These are phyloP conservation scores for Macaria notata DNA, from an alignment of 2,888 invertebrate species.

Conservation along the genomic window DNA sequence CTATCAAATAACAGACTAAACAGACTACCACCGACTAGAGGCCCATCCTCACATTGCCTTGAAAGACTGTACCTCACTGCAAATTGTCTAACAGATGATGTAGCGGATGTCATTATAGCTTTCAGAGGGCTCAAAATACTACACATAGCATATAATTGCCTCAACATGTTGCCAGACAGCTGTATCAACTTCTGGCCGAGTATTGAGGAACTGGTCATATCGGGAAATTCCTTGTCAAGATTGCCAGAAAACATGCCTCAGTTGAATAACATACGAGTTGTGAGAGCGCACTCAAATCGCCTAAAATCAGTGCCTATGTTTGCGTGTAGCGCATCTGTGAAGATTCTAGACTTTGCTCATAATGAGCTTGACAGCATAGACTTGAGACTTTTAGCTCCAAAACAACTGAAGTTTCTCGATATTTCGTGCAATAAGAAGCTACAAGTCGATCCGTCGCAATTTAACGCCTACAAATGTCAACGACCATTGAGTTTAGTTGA, in stretches of 20 bases:
- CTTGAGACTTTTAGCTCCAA: slow-evolving; percentile 88
- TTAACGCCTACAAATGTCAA: slow-evolving; percentile 89
- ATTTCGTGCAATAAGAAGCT: slow-evolving; percentile 91
- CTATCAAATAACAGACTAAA: slow-evolving; percentile 90
- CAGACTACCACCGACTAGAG: slow-evolving; percentile 85
- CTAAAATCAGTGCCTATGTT: slow-evolving; percentile 89
- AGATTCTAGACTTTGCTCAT: slow-evolving; percentile 92
- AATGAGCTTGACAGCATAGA: slow-evolving; percentile 92
- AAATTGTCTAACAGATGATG: slow-evolving; percentile 88
- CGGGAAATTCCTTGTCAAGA: slow-evolving; percentile 89
- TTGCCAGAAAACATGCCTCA: slow-evolving; percentile 89
- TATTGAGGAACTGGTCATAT: slow-evolving; percentile 90
- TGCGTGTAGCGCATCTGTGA: slow-evolving; percentile 87
- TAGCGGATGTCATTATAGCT: slow-evolving; percentile 85
- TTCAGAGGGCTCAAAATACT: slow-evolving; percentile 86
- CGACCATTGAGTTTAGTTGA: slow-evolving; percentile 92
- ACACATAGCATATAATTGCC: slow-evolving; percentile 90
- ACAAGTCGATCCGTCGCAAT: slow-evolving; percentile 92
- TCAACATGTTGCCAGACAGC: slow-evolving; percentile 87
- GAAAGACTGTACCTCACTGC: slow-evolving; percentile 89
- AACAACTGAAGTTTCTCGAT: slow-evolving; percentile 92
- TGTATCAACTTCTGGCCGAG: slow-evolving; percentile 89
- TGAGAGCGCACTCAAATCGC: slow-evolving; percentile 92
- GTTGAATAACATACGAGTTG: slow-evolving; percentile 86
- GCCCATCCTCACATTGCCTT: slow-evolving; percentile 82